Evolutionary conservation across 2,113 vertebrate genomes (phyloP).

Genomic region (Monopterus albus): DNA sequence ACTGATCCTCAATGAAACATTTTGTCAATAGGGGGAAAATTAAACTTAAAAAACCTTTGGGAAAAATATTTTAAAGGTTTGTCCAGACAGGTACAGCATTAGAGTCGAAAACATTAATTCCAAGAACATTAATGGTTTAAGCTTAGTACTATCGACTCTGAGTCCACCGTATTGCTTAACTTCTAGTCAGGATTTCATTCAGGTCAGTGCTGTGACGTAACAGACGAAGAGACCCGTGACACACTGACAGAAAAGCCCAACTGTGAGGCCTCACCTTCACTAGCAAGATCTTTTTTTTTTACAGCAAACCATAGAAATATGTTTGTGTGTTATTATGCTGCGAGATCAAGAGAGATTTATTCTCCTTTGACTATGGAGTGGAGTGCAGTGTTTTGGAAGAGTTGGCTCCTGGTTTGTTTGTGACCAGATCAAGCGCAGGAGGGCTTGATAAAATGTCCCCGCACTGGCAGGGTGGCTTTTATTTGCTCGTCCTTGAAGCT

Average conservation of each 20-base stretch:
- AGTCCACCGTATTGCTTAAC: background rate
- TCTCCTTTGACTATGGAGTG: background rate
- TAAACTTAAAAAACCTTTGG: no score
- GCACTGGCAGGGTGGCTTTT: constrained; percentile 71
- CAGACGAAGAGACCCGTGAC: background rate
- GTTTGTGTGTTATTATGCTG: background rate
- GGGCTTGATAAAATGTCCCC: constrained; percentile 82
- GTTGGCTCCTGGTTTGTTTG: constrained; percentile 78
- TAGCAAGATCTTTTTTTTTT: background rate
- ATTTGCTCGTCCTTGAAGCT: constrained; percentile 86
- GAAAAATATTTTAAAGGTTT: background rate
- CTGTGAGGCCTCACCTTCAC: background rate
- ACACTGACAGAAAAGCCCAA: background rate
- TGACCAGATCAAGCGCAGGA: constrained; percentile 62
- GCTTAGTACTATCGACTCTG: no score
- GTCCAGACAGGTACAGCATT: no score
- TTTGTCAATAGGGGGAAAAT: no score
- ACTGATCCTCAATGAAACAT: no score
- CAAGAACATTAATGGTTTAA: background rate
- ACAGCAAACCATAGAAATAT: background rate
- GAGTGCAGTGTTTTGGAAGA: constrained; percentile 9
- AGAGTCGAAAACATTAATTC: background rate
- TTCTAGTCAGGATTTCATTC: constrained; percentile 7
- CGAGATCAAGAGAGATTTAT: background rate
- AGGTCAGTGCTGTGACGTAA: constrained; percentile 29